Conservation (phyloP, 2,888 invertebrate species). For the Antheraea yamamai region DNA sequence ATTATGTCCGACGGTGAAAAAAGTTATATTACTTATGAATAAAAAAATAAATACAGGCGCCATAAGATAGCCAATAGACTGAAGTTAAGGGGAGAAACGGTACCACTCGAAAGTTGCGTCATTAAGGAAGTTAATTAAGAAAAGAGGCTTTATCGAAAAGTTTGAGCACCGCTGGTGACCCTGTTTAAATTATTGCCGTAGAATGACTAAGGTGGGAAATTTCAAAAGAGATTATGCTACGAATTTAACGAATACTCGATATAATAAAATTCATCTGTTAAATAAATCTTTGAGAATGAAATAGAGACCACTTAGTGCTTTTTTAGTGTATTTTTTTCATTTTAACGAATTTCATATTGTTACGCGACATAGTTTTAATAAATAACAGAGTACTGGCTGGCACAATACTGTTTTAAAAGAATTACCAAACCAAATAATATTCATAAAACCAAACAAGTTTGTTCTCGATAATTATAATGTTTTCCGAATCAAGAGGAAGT, state of each 20-base stretch:
- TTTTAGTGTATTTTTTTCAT: not conserved
- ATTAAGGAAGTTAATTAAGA: slow-evolving; percentile 48
- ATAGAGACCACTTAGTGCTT: not conserved
- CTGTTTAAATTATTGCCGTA: slow-evolving; percentile 24
- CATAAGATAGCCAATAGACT: slow-evolving; percentile 39
- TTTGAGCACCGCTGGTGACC: slow-evolving; percentile 33
- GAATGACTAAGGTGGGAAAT: slow-evolving; percentile 22
- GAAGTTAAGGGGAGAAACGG: slow-evolving; percentile 35
- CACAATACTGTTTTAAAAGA: too few relatives aligned
- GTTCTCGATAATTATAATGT: too few relatives aligned
- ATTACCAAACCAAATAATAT: too few relatives aligned
- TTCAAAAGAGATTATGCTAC: slow-evolving; percentile 21
- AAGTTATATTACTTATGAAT: not conserved
- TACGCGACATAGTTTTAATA: too few relatives aligned
- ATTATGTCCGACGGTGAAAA: not conserved
- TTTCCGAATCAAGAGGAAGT: too few relatives aligned
- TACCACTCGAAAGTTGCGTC: slow-evolving; percentile 46
- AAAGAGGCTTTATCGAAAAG: slow-evolving; percentile 54
- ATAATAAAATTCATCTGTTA: slow-evolving; percentile 15
- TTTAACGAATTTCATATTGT: not conserved
- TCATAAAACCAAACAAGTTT: too few relatives aligned
- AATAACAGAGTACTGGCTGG: too few relatives aligned
- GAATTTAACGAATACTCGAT: slow-evolving; percentile 21
- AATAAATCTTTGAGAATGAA: slow-evolving; percentile 15
- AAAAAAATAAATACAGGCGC: slow-evolving; percentile 25